phyloP scores from a whole-genome alignment of 35 echinoderm and acorn worm genomes.

The Patiria miniata region DNA sequence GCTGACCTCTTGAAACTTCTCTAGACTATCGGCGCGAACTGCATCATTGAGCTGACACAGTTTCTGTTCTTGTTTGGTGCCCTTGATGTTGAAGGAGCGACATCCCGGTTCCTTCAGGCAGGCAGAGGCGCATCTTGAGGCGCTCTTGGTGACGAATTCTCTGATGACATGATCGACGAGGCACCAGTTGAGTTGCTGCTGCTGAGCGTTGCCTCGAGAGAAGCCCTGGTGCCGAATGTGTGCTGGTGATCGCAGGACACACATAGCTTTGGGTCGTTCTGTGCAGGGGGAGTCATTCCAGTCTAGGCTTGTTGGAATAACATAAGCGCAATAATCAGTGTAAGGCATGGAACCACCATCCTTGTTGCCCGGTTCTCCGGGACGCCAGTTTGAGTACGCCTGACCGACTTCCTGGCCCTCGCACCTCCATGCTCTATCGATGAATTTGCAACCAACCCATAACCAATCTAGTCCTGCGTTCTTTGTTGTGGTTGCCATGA shows the following conservation, averaged over 20 bases:
- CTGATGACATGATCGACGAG: constrained; percentile 1
- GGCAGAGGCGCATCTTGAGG: neutral
- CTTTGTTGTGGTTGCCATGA: neutral
- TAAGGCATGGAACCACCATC: neutral
- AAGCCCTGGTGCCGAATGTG: neutral
- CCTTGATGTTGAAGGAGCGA: constrained; percentile 8
- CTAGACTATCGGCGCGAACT: neutral
- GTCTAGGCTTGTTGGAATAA: neutral
- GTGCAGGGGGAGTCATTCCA: neutral
- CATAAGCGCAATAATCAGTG: neutral
- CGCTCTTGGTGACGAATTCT: neutral
- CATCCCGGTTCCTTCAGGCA: neutral
- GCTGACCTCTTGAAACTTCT: neutral
- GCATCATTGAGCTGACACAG: neutral
- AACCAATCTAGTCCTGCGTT: neutral
- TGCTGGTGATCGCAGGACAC: neutral
- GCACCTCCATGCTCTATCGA: neutral
- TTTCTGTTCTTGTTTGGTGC: neutral
- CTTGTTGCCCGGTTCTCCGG: neutral
- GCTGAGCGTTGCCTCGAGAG: neutral
- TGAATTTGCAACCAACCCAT: neutral
- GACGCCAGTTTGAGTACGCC: neutral
- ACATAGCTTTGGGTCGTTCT: neutral
- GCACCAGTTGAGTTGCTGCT: neutral
- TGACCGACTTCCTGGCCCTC: neutral